Conservation (phyloP, 2,888 invertebrate genomes). For the Cephus sareptanus region DNA sequence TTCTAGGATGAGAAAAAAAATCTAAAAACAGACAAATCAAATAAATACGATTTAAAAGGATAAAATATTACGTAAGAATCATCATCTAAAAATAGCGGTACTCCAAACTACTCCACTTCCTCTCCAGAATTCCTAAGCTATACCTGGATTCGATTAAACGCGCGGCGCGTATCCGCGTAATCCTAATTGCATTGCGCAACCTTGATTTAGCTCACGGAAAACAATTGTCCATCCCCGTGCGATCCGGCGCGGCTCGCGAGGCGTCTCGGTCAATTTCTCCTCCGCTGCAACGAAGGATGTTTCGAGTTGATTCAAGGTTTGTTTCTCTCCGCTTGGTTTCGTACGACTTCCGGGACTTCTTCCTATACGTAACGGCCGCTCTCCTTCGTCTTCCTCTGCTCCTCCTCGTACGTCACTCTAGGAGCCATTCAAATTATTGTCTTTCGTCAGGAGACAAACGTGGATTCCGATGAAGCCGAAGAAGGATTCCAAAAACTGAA, state of each 20-base stretch:
- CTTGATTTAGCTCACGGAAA: slow-evolving; percentile 32
- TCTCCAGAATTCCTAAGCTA: background rate
- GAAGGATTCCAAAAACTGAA: slow-evolving; percentile 14
- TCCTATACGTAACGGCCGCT: background rate
- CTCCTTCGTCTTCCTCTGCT: background rate
- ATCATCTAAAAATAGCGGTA: background rate
- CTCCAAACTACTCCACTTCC: background rate
- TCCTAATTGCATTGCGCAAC: slow-evolving; percentile 44
- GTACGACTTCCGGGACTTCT: slow-evolving; percentile 23
- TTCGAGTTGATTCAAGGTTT: slow-evolving; percentile 24
- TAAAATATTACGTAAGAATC: background rate
- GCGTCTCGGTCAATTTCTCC: background rate
- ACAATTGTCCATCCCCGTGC: slow-evolving; percentile 23
- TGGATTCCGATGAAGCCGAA: background rate
- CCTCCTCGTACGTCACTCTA: background rate
- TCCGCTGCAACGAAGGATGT: slow-evolving; percentile 6
- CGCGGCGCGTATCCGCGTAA: background rate
- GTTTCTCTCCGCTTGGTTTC: slow-evolving; percentile 26
- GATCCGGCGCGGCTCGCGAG: background rate
- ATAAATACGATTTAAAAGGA: background rate
- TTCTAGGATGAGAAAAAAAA: background rate
- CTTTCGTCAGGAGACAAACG: background rate
- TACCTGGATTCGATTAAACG: background rate
- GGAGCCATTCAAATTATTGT: background rate
- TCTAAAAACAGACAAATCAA: background rate